phyloP scores from a whole-genome alignment of 2,888 invertebrate genomes.

The Latrodectus hesperus region DNA sequence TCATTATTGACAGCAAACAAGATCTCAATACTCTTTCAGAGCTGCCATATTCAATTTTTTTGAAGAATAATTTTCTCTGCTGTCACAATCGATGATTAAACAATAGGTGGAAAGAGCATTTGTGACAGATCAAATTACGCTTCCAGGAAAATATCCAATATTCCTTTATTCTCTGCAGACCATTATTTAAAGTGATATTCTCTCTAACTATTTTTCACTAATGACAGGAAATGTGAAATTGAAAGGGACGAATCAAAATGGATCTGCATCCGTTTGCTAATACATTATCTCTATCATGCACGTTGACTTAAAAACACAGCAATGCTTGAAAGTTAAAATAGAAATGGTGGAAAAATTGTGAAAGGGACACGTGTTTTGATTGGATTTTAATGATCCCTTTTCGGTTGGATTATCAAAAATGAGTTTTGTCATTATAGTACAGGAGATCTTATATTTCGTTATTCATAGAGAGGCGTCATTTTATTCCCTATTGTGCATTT shows the following conservation, averaged over 20 bases:
- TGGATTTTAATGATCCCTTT: conserved; percentile 66
- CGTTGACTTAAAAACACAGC: conserved; percentile 8
- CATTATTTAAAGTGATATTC: conserved; percentile 22
- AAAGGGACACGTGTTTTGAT: conserved; percentile 60
- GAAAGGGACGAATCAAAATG: conserved; percentile 45
- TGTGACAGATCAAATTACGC: neutral
- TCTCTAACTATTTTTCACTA: conserved; percentile 33
- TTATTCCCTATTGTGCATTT: conserved; percentile 15
- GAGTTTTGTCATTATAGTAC: conserved; percentile 42
- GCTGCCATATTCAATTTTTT: no score
- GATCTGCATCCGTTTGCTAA: conserved; percentile 37
- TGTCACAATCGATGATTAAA: no score
- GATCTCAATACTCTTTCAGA: no score
- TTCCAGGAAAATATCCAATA: neutral
- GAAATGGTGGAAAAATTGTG: conserved; percentile 21
- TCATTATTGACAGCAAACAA: no score
- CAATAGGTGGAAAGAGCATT: neutral
- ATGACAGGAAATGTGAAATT: conserved; percentile 62
- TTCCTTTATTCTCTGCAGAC: neutral
- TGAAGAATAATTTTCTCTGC: no score
- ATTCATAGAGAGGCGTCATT: conserved; percentile 16
- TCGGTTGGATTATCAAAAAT: conserved; percentile 50
- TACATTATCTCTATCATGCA: conserved; percentile 19
- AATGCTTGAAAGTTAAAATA: neutral
- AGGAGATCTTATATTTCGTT: conserved; percentile 22